Evolutionary conservation across 2,113 vertebrate species (phyloP), one percentile per base, ranked within the genome.

Genomic region (Barnardius zonarius): DNA sequence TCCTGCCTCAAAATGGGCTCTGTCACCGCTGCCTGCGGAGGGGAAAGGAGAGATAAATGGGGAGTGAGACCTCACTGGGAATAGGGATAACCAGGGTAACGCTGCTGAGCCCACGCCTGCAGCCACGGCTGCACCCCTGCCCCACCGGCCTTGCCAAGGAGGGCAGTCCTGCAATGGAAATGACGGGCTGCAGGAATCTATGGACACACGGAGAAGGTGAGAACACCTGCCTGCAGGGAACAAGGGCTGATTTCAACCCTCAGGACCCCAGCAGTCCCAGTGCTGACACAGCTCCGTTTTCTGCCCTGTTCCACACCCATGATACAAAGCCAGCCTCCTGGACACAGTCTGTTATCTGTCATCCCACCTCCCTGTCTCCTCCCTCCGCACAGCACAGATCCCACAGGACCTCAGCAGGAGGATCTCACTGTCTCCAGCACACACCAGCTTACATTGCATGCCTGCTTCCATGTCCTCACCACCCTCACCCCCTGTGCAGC

Each of bases 61-160:
- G 49, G 19, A 23, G 30, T 0, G 15, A 44, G 83, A 13, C 14
- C 63, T 6, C 17, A 54, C 9, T 18, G 67, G n/a, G 20, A 31
- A 55, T 0, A 46, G 46, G 54, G 73, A 19, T 1, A 19, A 2
- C 8, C 35, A 13, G 55, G 20, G 59, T 2, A 10, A 6, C 0
- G 4, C 28, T 62, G 79, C 80, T 10, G 43, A 76, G 88, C 75
- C 31, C 57, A 0, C 0, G 10, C 64, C 3, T 1, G 2, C n/a
- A 19, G 57, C 64, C 61, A 4, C 55, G 1, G 2, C 59, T 5
- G 14, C 64, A 1, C 7, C 41, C 43, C 67, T 43, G 33, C 69
- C 81, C 81, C 5, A 1, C 17, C 5, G 0, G 6, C 39, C 63
- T 25, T 25, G n/a, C 51, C 37, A 1, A 15, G 72, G 52, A 39